Evolutionary conservation across 2,113 vertebrate genomes (phyloP), one percentile per base, ranked within the genome.

Genomic region (Myrmophylax atrothorax): DNA sequence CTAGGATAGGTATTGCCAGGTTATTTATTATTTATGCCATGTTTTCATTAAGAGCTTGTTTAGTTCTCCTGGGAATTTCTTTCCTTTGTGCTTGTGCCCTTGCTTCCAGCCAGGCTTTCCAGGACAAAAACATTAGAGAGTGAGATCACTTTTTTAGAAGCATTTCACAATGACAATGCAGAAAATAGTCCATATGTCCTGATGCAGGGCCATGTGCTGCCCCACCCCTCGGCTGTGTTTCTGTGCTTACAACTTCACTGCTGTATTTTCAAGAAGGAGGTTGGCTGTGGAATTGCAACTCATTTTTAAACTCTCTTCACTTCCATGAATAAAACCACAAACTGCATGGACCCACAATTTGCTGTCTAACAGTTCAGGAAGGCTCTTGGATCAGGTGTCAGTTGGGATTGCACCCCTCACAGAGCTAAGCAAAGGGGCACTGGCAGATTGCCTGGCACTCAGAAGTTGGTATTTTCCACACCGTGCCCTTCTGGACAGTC

Each of bases 11-110:
- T 77, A 72, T 53, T 67, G 59, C 63, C 72, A 81, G 69, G 47
- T 77, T 86, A 84, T 96, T 88, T 91, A 86, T 93, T 90, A 95
- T 97, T 95, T 96, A 96, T 63, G 38, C 56, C 72, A 44, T 44
- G 35, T 70, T 83, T 95, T 90, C 90, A 88, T 96, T 94, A 96
- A 86, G 55, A 93, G 64, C 63, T 88, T 70, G 63, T 69, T 90
- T 90, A 70, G 77, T 67, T 90, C 95, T 93, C 72, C 85, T 33
- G 64, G 60, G 90, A 91, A 84, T 60, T 67, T 86, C 64, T 70
- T 91, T 72, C 44, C 38, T 94, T 88, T 80, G 23, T 73, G 75
- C 35, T 64, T 52, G 16, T 93, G 94, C 77, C 82, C 67, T 96
- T 74, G 63, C 93, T 95, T 93, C 79, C 85, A 92, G 79, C 20